These are phyloP conservation scores for Actenoides hombroni DNA, from an alignment of 2,113 vertebrate species.

Conservation along the genomic window DNA sequence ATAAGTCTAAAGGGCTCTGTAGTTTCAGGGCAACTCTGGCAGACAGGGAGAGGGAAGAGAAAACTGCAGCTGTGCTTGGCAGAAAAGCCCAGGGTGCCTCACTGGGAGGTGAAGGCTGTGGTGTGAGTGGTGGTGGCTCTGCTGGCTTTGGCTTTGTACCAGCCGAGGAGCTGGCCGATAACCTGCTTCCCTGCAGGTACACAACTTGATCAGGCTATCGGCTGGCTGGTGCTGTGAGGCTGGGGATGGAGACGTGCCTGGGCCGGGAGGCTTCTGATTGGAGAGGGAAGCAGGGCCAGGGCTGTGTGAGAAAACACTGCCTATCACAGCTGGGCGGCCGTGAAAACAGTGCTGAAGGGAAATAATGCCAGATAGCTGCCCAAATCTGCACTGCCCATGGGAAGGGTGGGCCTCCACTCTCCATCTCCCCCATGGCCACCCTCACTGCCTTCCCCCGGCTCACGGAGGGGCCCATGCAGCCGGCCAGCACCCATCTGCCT, in stretches of 20 bases:
- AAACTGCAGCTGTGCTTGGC: not conserved
- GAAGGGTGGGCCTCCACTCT: not conserved
- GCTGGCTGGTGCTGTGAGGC: not conserved
- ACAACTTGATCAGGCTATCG: not conserved
- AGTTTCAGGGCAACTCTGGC: not conserved
- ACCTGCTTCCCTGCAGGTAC: not conserved
- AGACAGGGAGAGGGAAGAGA: not conserved
- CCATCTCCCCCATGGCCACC: accelerated
- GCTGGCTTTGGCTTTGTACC: not conserved
- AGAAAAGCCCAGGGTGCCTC: accelerated
- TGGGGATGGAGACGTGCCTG: not conserved
- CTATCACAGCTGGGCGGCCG: not conserved
- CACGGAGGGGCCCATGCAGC: accelerated
- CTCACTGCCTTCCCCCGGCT: not conserved
- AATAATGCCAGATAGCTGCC: not conserved
- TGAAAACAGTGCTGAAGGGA: not conserved
- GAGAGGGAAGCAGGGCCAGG: not conserved
- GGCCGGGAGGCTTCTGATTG: accelerated
- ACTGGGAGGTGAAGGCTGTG: not conserved
- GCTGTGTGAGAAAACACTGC: not conserved
- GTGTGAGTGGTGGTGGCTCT: not conserved
- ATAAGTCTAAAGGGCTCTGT: not conserved
- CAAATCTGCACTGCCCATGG: not conserved
- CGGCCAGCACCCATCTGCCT: not conserved
- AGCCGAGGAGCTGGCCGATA: not conserved